Evolutionary conservation across 2,797 vertebrate species (phyloP).

Genomic region (Labeo calbasu): DNA sequence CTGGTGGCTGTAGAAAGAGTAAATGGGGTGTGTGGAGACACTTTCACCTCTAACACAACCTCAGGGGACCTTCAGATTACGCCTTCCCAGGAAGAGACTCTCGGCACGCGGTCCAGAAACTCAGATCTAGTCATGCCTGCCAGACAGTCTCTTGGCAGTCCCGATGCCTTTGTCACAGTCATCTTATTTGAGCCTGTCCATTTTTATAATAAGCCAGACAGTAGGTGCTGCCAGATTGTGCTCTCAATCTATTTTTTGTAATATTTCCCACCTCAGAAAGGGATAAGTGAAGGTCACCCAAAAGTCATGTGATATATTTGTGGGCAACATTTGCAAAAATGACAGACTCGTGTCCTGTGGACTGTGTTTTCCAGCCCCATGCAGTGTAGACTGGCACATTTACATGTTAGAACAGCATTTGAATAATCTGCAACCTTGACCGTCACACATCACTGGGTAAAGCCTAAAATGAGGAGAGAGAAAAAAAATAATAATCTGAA

Average conservation of each 20-base stretch:
- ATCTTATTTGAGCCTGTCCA: conserved; percentile 20
- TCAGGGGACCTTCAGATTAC: conserved; percentile 39
- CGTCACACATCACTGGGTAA: conserved; percentile 28
- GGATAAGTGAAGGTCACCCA: conserved; percentile 34
- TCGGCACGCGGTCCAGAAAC: conserved; percentile 18
- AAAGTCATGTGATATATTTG: conserved; percentile 9
- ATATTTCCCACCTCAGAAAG: conserved; percentile 24
- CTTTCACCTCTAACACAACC: conserved; percentile 50
- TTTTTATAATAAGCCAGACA: conserved; percentile 29
- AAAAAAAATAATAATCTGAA: conserved; percentile 1
- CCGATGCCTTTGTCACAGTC: conserved; percentile 30
- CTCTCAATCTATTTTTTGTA: conserved; percentile 1
- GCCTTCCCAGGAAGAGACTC: conserved; percentile 32
- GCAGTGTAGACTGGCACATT: not conserved
- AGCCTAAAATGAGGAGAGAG: not conserved
- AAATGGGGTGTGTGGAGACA: conserved; percentile 49
- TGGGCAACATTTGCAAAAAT: not conserved
- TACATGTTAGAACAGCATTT: conserved; percentile 1
- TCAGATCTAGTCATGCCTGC: conserved; percentile 11
- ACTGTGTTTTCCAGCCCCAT: conserved; percentile 13
- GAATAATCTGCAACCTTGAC: conserved; percentile 41
- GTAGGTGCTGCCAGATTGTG: not conserved
- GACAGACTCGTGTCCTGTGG: not conserved
- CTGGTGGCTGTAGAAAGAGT: conserved; percentile 14
- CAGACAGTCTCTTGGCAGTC: conserved; percentile 25